phyloP scores from a whole-genome alignment of 2,888 invertebrate species.

The Cheilosia impressa region DNA sequence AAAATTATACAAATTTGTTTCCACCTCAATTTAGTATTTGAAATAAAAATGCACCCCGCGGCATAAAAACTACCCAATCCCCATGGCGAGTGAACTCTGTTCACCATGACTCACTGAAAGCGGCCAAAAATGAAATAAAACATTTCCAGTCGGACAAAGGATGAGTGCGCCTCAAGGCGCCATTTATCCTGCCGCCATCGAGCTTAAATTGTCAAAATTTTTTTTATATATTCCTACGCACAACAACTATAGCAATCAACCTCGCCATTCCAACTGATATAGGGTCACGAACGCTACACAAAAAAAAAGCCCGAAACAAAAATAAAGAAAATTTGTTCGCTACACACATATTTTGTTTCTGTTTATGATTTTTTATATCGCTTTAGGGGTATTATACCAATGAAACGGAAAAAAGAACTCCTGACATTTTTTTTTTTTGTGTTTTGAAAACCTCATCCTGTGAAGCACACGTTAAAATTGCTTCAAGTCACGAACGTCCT shows the following conservation, averaged over 20 bases:
- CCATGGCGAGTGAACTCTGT: not conserved
- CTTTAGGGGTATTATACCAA: slow-evolving; percentile 42
- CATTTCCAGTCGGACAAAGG: slow-evolving; percentile 17
- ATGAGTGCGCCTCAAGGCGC: slow-evolving; percentile 48
- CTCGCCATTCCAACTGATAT: slow-evolving; percentile 8
- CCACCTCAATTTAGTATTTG: not conserved
- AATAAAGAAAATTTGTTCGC: slow-evolving; percentile 32
- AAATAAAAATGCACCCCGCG: not conserved
- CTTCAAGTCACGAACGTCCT: slow-evolving; percentile 67
- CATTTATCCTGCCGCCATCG: slow-evolving; percentile 57
- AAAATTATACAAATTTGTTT: too few relatives aligned
- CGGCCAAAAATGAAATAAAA: slow-evolving; percentile 12
- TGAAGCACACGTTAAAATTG: slow-evolving; percentile 52
- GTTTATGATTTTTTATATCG: slow-evolving; percentile 61
- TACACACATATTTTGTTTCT: slow-evolving; percentile 35
- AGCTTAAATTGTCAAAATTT: slow-evolving; percentile 48
- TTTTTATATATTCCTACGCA: not conserved
- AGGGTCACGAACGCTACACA: slow-evolving; percentile 21
- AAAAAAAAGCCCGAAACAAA: not conserved
- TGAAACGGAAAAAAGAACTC: slow-evolving; percentile 13
- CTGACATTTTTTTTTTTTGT: slow-evolving; percentile 27
- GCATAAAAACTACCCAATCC: not conserved
- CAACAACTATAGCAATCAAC: slow-evolving; percentile 32
- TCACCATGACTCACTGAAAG: slow-evolving; percentile 24
- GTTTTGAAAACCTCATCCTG: slow-evolving; percentile 17